A percentile compares a stretch with the other conserved stretches of the same genome.
Conservation (phyloP, 1,140 invertebrate species). For the Conopomorpha cramerella region DNA sequence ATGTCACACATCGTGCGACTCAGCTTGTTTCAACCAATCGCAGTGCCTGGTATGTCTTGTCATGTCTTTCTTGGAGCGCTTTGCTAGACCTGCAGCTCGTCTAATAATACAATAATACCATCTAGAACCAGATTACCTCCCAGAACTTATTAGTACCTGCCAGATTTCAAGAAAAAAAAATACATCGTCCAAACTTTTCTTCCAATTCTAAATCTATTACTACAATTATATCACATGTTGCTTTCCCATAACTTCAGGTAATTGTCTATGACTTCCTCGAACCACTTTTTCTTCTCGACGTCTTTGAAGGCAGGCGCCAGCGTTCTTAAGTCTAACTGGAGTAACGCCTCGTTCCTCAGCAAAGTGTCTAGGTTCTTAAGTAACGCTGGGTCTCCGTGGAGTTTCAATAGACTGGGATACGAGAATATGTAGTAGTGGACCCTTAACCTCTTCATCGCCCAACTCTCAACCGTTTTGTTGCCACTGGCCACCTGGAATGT, state of each 20-base stretch:
- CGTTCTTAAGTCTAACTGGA: slow-evolving; percentile 79
- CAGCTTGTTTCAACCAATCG: too few species aligned
- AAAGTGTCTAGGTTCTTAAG: slow-evolving; percentile 72
- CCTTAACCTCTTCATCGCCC: slow-evolving; percentile 73
- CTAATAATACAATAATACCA: slow-evolving; percentile 1
- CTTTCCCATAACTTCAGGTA: slow-evolving; percentile 86
- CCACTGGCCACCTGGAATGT: slow-evolving; percentile 70
- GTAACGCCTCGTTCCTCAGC: slow-evolving; percentile 79
- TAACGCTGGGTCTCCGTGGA: slow-evolving; percentile 75
- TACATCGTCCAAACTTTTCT: neutral
- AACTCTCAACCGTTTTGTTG: slow-evolving; percentile 76
- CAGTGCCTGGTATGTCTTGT: too few species aligned
- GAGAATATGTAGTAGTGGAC: slow-evolving; percentile 81
- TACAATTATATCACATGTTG: slow-evolving; percentile 68
- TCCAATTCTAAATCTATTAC: neutral
- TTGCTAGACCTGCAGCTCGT: too few species aligned
- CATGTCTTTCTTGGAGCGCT: too few species aligned
- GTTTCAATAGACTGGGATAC: slow-evolving; percentile 77
- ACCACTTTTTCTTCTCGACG: slow-evolving; percentile 73
- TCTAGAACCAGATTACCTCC: neutral
- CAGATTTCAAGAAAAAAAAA: neutral
- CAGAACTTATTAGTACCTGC: neutral
- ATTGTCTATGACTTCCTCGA: slow-evolving; percentile 85
- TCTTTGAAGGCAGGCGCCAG: slow-evolving; percentile 78
- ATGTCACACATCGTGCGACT: too few species aligned